Evolutionary conservation across 2,888 invertebrate species (phyloP).

Genomic region (Callimorpha dominula): DNA sequence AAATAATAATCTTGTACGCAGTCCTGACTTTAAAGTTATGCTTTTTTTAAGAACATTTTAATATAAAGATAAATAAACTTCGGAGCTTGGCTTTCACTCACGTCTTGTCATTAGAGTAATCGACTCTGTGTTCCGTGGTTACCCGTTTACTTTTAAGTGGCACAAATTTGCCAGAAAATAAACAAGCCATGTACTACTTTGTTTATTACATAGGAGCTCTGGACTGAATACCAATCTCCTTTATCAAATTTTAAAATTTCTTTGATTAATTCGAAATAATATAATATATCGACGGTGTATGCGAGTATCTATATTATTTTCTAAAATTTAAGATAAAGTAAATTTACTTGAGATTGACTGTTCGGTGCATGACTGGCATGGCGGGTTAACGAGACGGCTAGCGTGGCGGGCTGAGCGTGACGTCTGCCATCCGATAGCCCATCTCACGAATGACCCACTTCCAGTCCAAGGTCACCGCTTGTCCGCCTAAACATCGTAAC

Average conservation of each 20-base stretch:
- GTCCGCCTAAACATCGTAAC: slow-evolving; percentile 79
- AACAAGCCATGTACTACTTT: slow-evolving; percentile 30
- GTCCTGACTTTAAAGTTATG: slow-evolving; percentile 48
- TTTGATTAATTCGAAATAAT: slow-evolving; percentile 27
- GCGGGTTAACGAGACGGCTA: slow-evolving; percentile 49
- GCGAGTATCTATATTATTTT: neutral
- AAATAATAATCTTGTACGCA: neutral
- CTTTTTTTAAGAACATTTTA: slow-evolving; percentile 65
- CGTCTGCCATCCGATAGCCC: slow-evolving; percentile 85
- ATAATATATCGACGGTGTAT: slow-evolving; percentile 12
- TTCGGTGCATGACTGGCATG: slow-evolving; percentile 8
- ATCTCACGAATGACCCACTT: slow-evolving; percentile 86
- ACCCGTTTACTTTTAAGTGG: slow-evolving; percentile 59
- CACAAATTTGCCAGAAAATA: slow-evolving; percentile 50
- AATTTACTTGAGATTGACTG: slow-evolving; percentile 8
- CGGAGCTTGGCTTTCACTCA: slow-evolving; percentile 77
- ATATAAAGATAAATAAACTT: slow-evolving; percentile 64
- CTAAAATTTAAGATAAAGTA: neutral
- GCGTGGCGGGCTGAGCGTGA: slow-evolving; percentile 77
- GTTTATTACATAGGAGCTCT: slow-evolving; percentile 2
- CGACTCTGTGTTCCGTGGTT: slow-evolving; percentile 60
- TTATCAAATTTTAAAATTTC: slow-evolving; percentile 16
- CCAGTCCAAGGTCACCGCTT: slow-evolving; percentile 81
- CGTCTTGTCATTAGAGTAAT: slow-evolving; percentile 74
- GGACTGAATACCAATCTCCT: slow-evolving; percentile 15